Evolutionary conservation across 92 coral and sea anemone genomes (phyloP).

Genomic region (Chrysogorgia sp.): DNA sequence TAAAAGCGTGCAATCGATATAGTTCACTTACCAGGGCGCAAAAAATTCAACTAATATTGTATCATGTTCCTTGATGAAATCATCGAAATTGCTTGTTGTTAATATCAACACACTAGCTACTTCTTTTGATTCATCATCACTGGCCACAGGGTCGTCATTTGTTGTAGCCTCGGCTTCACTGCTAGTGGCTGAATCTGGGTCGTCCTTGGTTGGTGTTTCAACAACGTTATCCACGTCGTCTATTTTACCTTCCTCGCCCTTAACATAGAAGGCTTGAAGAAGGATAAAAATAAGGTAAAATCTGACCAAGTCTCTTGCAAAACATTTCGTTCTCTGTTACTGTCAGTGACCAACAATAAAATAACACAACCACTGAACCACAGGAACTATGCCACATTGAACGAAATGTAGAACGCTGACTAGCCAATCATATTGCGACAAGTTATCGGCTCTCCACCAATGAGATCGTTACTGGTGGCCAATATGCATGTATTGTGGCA

Average conservation of each 20-base stretch:
- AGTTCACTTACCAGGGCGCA: slow-evolving; percentile 87
- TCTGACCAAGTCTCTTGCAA: not conserved
- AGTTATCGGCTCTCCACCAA: slow-evolving; percentile 77
- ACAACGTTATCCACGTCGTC: slow-evolving; percentile 30
- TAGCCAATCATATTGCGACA: slow-evolving; percentile 92
- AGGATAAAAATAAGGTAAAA: slow-evolving; percentile 8
- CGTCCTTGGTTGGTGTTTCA: slow-evolving; percentile 32
- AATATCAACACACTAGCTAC: slow-evolving; percentile 86
- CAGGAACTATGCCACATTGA: not conserved
- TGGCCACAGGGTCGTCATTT: not conserved
- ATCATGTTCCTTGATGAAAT: slow-evolving; percentile 73
- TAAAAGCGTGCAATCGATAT: not conserved
- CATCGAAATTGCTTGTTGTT: slow-evolving; percentile 78
- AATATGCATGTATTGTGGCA: not conserved
- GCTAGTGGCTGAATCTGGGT: not conserved
- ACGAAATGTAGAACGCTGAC: not conserved
- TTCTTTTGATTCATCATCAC: slow-evolving; percentile 62
- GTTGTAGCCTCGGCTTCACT: slow-evolving; percentile 10
- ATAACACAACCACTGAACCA: not conserved
- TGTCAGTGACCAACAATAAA: slow-evolving; percentile 1
- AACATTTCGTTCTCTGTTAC: slow-evolving; percentile 13
- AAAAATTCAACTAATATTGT: slow-evolving; percentile 87
- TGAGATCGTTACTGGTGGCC: slow-evolving; percentile 52
- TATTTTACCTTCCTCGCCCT: slow-evolving; percentile 36
- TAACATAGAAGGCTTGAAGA: slow-evolving; percentile 13